phyloP scores from a whole-genome alignment of 2,797 vertebrate genomes.

The Pyrocephalus nanus region DNA sequence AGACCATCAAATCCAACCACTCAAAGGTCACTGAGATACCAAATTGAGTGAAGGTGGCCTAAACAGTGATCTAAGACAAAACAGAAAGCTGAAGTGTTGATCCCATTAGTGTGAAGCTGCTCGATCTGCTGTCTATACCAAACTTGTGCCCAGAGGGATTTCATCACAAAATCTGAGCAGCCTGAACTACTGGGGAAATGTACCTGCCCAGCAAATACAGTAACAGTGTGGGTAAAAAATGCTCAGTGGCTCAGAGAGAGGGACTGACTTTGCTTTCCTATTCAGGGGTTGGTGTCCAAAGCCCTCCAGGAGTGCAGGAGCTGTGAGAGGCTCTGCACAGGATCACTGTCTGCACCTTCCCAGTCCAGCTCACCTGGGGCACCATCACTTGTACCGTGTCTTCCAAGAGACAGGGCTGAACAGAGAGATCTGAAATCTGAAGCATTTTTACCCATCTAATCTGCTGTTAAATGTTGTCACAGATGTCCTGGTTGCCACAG shows the following conservation, averaged over 20 bases:
- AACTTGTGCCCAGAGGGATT: neutral
- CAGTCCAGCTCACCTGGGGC: neutral
- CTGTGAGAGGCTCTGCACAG: neutral
- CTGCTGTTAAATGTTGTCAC: neutral
- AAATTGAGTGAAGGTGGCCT: neutral
- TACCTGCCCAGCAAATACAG: neutral
- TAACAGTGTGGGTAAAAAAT: rapidly evolving
- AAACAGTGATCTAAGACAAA: neutral
- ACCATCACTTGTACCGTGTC: rapidly evolving
- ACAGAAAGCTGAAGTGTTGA: neutral
- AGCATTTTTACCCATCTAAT: neutral
- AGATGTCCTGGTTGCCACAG: neutral
- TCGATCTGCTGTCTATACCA: neutral
- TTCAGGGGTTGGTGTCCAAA: neutral
- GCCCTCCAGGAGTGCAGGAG: neutral
- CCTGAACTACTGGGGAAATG: neutral
- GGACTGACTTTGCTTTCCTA: neutral
- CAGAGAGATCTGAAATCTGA: neutral
- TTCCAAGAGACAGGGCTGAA: neutral
- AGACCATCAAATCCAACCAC: neutral
- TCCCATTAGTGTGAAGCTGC: neutral
- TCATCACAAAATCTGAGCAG: neutral
- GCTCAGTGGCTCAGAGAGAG: neutral
- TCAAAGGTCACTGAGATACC: neutral
- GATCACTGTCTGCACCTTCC: neutral